phyloP scores from a whole-genome alignment of 2,888 invertebrate genomes.

The Calliopum simillimum region DNA sequence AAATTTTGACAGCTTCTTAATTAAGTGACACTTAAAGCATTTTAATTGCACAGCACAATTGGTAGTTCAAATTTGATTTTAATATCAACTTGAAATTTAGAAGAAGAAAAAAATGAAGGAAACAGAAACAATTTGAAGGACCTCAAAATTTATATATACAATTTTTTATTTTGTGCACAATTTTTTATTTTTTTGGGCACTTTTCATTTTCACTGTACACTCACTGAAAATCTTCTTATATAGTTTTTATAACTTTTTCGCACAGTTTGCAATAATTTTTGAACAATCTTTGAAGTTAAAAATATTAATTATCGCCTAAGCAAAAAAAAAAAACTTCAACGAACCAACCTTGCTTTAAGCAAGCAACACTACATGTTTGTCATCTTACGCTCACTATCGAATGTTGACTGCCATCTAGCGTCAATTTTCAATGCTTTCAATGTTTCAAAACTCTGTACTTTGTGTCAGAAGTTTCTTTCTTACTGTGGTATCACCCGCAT shows the following conservation, averaged over 20 bases:
- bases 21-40: too few relatives aligned
- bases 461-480: too few relatives aligned
- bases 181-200: too few relatives aligned
- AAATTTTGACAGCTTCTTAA: too few relatives aligned
- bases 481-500: too few relatives aligned
- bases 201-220: neutral
- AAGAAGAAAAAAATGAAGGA: neutral
- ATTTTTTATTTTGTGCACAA: too few relatives aligned
- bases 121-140: neutral
- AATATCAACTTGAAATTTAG: neutral
- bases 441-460: too few relatives aligned
- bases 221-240: neutral
- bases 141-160: neutral
- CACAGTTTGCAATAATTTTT: neutral
- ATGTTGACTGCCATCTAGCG: conserved; percentile 18
- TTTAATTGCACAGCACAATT: too few relatives aligned
- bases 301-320: neutral
- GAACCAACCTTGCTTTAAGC: too few relatives aligned
- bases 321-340: too few relatives aligned
- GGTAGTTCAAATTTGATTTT: too few relatives aligned
- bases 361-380: too few relatives aligned
- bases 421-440: neutral
- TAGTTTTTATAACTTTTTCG: neutral
- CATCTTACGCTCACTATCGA: neutral
- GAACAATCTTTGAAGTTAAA: neutral